Base-by-base conservation (phyloP, 2,888 invertebrate species). In the Seira ritae region DNA sequence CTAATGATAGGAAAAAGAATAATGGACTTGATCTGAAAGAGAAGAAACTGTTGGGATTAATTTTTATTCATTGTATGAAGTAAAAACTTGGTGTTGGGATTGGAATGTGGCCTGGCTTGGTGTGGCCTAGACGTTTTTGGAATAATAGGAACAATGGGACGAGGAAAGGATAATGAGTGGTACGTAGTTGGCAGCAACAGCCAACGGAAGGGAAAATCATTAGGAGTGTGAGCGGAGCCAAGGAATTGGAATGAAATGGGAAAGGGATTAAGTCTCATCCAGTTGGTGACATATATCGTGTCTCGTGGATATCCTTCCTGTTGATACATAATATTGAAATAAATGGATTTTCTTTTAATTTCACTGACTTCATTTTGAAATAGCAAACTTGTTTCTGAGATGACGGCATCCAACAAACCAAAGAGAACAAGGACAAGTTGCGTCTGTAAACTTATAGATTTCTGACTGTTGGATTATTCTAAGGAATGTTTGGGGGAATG, bases 321-420 rank as follows among this genome's bases (percentile, higher is more conserved):
- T 55, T 55, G 6, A 55, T 8, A 55, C 31, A 31, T 31, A 8
- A 31, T 31, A 31, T 31, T 31, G 50, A 50, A n/a, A 1, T 50
- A 50, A 50, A 50, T 50, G 50, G 50, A 50, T 50, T 50, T 76
- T 15, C 46, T 22, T 31, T 22, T 68, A 60, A 55, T 65, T 55
- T n/a, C 15, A 76, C 55, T 31, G 8, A 31, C 8, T 31, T 50
- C 50, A 50, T 50, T 50, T 15, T 50, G 50, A 31, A n/a, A 50
- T n/a, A 50, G 50, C 6, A 50, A 50, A 50, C 17, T 50, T 3
- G 2, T 50, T 50, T 50, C n/a, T 3, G 50, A 1, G 12, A 50
- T n/a, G 50, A 50, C 15, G 3, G 17, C 15, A 50, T 8, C 15
- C 6, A 50, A 50, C 50, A 50, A 8, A 50, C 12, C 42, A 42